phyloP scores from a whole-genome alignment of 1,140 invertebrate species.

The Hestina assimilis region DNA sequence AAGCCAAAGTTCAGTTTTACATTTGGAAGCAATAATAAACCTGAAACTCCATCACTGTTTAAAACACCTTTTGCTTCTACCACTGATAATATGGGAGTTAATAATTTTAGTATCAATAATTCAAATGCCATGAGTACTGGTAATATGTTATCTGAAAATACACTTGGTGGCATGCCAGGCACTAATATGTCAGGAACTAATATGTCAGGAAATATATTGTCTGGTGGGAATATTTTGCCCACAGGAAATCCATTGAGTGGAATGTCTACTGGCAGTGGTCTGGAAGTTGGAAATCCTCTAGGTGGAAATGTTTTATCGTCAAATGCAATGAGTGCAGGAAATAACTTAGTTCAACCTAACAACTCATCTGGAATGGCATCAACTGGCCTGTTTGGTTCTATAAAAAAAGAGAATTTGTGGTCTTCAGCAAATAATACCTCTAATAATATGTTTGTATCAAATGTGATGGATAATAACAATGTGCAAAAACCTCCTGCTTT shows the following conservation, averaged over 20 bases:
- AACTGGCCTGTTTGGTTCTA: slow-evolving; percentile 22
- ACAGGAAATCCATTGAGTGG: slow-evolving; percentile 11
- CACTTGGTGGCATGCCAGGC: slow-evolving; percentile 13
- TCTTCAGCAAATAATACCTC: slow-evolving; percentile 20
- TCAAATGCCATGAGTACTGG: slow-evolving; percentile 23
- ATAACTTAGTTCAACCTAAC: slow-evolving; percentile 13
- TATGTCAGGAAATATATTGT: slow-evolving; percentile 23
- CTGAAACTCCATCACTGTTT: slow-evolving; percentile 33
- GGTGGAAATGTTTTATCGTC: slow-evolving; percentile 21
- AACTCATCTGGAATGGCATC: background rate
- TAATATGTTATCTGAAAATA: slow-evolving; percentile 18
- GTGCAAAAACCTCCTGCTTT: slow-evolving; percentile 33
- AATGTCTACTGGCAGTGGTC: slow-evolving; percentile 23
- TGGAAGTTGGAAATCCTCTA: slow-evolving; percentile 22
- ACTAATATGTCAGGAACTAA: too few species aligned
- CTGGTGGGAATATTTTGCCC: slow-evolving; percentile 29
- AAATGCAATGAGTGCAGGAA: slow-evolving; percentile 24
- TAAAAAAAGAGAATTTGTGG: slow-evolving; percentile 46
- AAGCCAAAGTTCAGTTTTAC: slow-evolving; percentile 55
- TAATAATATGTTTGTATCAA: slow-evolving; percentile 34
- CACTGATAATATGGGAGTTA: too few species aligned
- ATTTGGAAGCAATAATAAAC: slow-evolving; percentile 41
- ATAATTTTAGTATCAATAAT: slow-evolving; percentile 21
- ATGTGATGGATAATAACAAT: slow-evolving; percentile 23
- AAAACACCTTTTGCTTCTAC: slow-evolving; percentile 35